A percentile compares a stretch with the other conserved stretches of the same genome.
Conservation (phyloP, 2,888 invertebrate genomes). For the Mythimna loreyi region DNA sequence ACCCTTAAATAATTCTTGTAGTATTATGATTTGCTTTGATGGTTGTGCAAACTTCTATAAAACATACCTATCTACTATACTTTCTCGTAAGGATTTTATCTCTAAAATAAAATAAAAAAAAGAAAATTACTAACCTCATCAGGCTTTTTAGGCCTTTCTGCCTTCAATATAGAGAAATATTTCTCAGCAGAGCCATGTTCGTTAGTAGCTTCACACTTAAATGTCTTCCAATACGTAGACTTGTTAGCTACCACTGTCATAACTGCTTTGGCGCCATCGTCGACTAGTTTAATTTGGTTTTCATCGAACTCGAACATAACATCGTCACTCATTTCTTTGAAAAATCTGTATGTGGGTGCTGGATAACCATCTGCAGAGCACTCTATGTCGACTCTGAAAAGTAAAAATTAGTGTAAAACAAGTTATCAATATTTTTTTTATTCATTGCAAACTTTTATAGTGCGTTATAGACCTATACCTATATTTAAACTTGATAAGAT, state of each 20-base stretch:
- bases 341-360: slow-evolving; percentile 79
- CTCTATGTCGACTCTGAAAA: slow-evolving; percentile 77
- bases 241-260: slow-evolving; percentile 72
- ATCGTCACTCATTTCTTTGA: slow-evolving; percentile 71
- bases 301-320: slow-evolving; percentile 73
- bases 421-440: no score
- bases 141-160: slow-evolving; percentile 74
- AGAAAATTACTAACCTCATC: slow-evolving; percentile 69
- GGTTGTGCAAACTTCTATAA: neutral
- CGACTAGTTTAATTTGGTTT: slow-evolving; percentile 69
- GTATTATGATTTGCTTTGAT: slow-evolving; percentile 18
- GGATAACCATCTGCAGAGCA: slow-evolving; percentile 80
- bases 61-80: neutral
- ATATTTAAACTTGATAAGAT: no score
- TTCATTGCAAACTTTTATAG: no score
- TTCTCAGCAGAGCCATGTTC: slow-evolving; percentile 72
- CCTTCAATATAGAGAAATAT: slow-evolving; percentile 70
- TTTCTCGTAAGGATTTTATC: neutral
- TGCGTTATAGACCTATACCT: no score
- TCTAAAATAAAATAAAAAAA: neutral
- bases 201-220: slow-evolving; percentile 78
- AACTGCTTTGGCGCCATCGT: slow-evolving; percentile 70
- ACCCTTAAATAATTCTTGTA: neutral
- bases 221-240: slow-evolving; percentile 73
- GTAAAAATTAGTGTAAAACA: neutral